phyloP scores from a whole-genome alignment of 2,113 vertebrate species.

The Pangasianodon gigas region DNA sequence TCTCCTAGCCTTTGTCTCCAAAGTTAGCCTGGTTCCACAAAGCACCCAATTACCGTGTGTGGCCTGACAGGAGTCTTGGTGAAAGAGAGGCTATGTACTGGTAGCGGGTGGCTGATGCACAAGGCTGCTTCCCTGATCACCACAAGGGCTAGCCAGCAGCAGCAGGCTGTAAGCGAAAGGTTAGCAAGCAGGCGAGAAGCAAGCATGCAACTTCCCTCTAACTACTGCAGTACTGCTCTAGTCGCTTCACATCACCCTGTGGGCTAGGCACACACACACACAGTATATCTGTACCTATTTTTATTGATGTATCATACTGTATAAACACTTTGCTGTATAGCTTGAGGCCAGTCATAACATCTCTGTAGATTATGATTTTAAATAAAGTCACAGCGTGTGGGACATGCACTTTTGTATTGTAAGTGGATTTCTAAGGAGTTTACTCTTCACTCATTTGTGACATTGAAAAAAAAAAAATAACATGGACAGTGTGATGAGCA shows the following conservation, averaged over 20 bases:
- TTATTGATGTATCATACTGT: neutral
- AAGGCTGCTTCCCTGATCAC: neutral
- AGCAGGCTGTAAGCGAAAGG: neutral
- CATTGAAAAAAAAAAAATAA: neutral
- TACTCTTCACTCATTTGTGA: neutral
- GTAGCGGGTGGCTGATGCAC: neutral
- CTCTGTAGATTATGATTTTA: neutral
- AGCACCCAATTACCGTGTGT: neutral
- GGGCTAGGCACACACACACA: neutral
- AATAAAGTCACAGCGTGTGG: neutral
- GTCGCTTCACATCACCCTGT: neutral
- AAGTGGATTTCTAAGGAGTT: neutral
- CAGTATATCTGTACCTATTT: neutral
- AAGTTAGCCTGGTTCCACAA: no score
- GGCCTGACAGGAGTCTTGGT: no score
- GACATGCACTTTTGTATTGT: neutral
- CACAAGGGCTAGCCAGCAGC: neutral
- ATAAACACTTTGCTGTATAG: neutral
- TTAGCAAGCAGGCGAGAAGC: neutral
- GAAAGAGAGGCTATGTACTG: no score
- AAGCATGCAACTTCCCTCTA: neutral
- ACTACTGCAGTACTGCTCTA: neutral
- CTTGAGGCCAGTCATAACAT: neutral
- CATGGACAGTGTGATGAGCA: neutral
- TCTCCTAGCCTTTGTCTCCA: no score